A percentile compares a stretch with the other conserved stretches of the same genome.
Evolutionary conservation across 2,113 vertebrate genomes (phyloP).

Genomic region (Albula goreensis): DNA sequence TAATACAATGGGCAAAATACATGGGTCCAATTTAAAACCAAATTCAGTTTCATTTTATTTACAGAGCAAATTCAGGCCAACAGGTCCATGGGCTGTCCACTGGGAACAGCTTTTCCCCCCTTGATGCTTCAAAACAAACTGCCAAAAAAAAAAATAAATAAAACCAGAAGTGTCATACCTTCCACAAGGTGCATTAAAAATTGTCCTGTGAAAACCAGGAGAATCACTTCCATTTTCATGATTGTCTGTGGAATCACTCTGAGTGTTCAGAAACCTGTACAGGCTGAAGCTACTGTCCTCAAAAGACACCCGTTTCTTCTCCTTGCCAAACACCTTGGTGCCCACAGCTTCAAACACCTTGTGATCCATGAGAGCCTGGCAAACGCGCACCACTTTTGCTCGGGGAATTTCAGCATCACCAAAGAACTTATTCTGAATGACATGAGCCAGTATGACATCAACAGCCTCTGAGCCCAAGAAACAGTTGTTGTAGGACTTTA

Average conservation of each 20-base stretch:
- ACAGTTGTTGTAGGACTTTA: constrained; percentile 87
- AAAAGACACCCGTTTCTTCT: constrained; percentile 80
- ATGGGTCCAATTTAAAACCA: neutral
- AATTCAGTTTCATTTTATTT: constrained; percentile 21
- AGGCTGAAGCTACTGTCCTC: constrained; percentile 92
- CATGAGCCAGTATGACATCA: constrained; percentile 86
- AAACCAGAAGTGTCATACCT: constrained; percentile 51
- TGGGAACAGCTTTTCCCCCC: neutral
- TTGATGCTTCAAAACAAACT: constrained; percentile 31
- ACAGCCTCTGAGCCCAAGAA: constrained; percentile 93
- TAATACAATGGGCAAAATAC: neutral
- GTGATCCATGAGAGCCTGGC: constrained; percentile 92
- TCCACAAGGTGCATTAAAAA: constrained; percentile 42
- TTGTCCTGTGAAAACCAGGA: constrained; percentile 57
- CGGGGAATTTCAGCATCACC: constrained; percentile 88
- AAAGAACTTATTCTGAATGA: constrained; percentile 88
- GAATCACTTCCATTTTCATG: constrained; percentile 69
- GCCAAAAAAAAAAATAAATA: constrained; percentile 20
- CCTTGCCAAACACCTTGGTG: constrained; percentile 85
- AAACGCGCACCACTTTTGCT: constrained; percentile 87
- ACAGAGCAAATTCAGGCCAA: constrained; percentile 14
- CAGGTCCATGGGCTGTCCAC: constrained; percentile 15
- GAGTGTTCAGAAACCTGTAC: constrained; percentile 80
- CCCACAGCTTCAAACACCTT: constrained; percentile 91
- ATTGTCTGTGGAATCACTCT: constrained; percentile 54